Evolutionary conservation across 2,113 vertebrate genomes (phyloP).

Genomic region (Xiphophorus couchianus): DNA sequence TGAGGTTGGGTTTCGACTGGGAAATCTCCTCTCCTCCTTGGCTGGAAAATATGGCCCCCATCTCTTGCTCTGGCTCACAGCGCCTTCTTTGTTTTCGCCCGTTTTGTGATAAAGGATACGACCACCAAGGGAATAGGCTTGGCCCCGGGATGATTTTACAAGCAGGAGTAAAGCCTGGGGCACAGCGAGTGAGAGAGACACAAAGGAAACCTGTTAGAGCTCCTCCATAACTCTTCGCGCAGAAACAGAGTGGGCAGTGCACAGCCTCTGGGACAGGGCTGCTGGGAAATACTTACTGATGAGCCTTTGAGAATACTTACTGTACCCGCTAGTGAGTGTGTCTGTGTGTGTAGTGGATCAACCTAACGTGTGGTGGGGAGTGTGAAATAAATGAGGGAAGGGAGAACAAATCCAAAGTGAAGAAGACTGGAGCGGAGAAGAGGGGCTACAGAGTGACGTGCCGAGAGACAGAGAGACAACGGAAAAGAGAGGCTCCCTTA

Average conservation of each 20-base stretch:
- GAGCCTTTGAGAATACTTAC: slow-evolving; percentile 70
- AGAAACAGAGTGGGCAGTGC: slow-evolving; percentile 65
- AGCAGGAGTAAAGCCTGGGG: slow-evolving; percentile 67
- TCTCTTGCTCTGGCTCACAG: slow-evolving; percentile 38
- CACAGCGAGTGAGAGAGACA: slow-evolving; percentile 53
- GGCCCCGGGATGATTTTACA: slow-evolving; percentile 69
- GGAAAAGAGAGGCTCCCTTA: slow-evolving; percentile 72
- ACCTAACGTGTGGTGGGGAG: slow-evolving; percentile 36
- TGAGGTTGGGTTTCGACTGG: slow-evolving; percentile 6
- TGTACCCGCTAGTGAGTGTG: slow-evolving; percentile 52
- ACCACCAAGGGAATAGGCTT: slow-evolving; percentile 59
- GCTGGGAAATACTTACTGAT: slow-evolving; percentile 76
- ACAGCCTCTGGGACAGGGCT: slow-evolving; percentile 68
- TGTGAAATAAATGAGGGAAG: slow-evolving; percentile 46
- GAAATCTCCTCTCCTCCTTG: slow-evolving; percentile 26
- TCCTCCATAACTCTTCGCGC: slow-evolving; percentile 71
- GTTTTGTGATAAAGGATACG: slow-evolving; percentile 67
- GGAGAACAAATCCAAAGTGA: slow-evolving; percentile 44
- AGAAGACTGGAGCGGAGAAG: slow-evolving; percentile 41
- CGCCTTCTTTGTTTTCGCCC: slow-evolving; percentile 60
- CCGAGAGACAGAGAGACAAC: slow-evolving; percentile 54
- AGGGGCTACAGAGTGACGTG: slow-evolving; percentile 42
- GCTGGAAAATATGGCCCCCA: slow-evolving; percentile 26
- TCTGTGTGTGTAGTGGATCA: slow-evolving; percentile 9
- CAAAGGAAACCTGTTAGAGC: slow-evolving; percentile 72